phyloP scores from a whole-genome alignment of 1,140 invertebrate species.

The Diuraphis noxia region DNA sequence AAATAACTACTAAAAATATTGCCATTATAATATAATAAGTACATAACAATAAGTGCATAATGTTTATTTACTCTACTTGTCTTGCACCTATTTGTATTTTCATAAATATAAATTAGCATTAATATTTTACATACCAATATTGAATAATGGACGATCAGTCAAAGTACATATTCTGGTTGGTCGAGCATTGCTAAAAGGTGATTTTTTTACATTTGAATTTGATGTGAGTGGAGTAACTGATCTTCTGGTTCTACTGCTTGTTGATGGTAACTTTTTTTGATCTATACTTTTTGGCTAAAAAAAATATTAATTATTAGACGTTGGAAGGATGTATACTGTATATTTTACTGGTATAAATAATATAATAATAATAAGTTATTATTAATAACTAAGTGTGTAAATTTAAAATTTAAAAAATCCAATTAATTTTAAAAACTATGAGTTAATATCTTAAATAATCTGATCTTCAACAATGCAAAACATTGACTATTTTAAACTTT shows the following conservation, averaged over 20 bases:
- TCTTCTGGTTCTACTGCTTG: neutral
- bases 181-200: neutral
- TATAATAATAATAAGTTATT: too few species aligned
- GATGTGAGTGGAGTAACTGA: constrained; percentile 19
- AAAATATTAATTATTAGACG: neutral
- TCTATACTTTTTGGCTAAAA: constrained; percentile 23
- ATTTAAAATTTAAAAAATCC: too few species aligned
- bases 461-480: too few species aligned
- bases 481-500: neutral
- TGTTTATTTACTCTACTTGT: too few species aligned
- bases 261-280: neutral
- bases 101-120: neutral
- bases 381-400: neutral
- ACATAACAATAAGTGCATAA: too few species aligned
- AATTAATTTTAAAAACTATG: too few species aligned
- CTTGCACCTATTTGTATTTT: neutral
- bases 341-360: neutral
- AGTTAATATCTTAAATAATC: too few species aligned
- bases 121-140: constrained; percentile 11
- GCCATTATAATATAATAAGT: too few species aligned
- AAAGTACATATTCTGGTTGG: constrained; percentile 34
- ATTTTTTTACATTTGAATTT: constrained; percentile 1
- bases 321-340: neutral
- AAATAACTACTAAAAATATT: too few species aligned
- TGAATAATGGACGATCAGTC: neutral